Evolutionary conservation across 1,140 invertebrate genomes (phyloP).

Genomic region (Drosophila nannoptera): DNA sequence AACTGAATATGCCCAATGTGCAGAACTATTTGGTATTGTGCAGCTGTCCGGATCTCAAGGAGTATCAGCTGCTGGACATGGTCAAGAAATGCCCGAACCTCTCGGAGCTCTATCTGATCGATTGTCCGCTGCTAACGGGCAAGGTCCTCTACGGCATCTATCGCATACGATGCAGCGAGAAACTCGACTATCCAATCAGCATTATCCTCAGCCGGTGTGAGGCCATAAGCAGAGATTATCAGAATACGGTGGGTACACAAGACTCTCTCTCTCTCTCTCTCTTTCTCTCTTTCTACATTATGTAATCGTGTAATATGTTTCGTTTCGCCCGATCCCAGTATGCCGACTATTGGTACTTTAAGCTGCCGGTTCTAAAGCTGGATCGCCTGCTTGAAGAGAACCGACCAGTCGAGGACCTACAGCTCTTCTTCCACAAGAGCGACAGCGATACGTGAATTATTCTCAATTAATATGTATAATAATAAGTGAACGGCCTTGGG

Average conservation of each 20-base stretch:
- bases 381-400: constrained; percentile 38
- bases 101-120: constrained; percentile 35
- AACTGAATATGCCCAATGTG: constrained; percentile 31
- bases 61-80: constrained; percentile 37
- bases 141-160: constrained; percentile 36
- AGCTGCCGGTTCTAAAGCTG: constrained; percentile 23
- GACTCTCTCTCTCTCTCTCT: neutral
- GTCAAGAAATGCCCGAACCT: constrained; percentile 24
- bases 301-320: neutral
- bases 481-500: no score
- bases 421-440: constrained; percentile 43
- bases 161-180: constrained; percentile 20
- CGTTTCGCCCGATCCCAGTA: constrained; percentile 11
- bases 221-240: constrained; percentile 16
- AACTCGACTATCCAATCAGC: constrained; percentile 25
- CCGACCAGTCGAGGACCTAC: constrained; percentile 37
- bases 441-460: neutral
- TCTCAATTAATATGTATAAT: neutral
- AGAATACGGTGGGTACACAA: constrained; percentile 25
- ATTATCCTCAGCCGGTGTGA: constrained; percentile 33
- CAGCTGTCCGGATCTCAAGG: constrained; percentile 38
- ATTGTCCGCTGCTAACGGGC: constrained; percentile 37
- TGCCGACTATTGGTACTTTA: constrained; percentile 36
- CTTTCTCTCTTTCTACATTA: neutral
- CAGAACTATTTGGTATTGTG: constrained; percentile 32